phyloP scores from a whole-genome alignment of 1,140 invertebrate species.

The Lethocerus indicus region DNA sequence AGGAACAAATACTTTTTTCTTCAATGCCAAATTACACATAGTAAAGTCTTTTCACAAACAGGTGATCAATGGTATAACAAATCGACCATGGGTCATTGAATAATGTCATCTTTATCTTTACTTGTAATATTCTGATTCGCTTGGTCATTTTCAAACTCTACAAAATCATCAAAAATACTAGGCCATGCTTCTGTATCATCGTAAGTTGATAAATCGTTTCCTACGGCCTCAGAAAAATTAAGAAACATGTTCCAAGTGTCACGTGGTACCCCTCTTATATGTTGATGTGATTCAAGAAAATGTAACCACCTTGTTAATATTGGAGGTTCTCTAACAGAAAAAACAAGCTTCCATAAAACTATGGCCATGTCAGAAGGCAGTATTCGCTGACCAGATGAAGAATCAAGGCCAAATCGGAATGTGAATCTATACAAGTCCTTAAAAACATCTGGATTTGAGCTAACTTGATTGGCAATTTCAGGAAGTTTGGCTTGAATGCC shows the following conservation, averaged over 20 bases:
- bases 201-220: constrained; percentile 78
- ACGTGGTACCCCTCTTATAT: constrained; percentile 75
- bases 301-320: constrained; percentile 70
- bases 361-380: constrained; percentile 83
- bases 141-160: constrained; percentile 92
- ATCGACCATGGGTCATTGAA: constrained; percentile 2
- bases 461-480: constrained; percentile 63
- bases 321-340: constrained; percentile 68
- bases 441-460: constrained; percentile 60
- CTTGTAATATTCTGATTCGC: constrained; percentile 68
- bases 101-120: constrained; percentile 14
- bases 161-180: constrained; percentile 93
- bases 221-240: constrained; percentile 82
- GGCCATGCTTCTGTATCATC: constrained; percentile 96
- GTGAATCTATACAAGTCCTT: constrained; percentile 40
- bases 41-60: too few species aligned
- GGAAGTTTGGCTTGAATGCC: constrained; percentile 64
- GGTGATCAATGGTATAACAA: too few species aligned
- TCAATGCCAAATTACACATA: too few species aligned
- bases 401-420: constrained; percentile 79
- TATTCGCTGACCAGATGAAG: constrained; percentile 70
- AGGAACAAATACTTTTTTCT: too few species aligned
- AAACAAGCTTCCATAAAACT: constrained; percentile 80
- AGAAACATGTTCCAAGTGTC: constrained; percentile 98
- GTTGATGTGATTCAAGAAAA: constrained; percentile 73